These are phyloP conservation scores for Pollachius pollachius DNA, from an alignment of 2,113 vertebrate species.

Conservation along the genomic window DNA sequence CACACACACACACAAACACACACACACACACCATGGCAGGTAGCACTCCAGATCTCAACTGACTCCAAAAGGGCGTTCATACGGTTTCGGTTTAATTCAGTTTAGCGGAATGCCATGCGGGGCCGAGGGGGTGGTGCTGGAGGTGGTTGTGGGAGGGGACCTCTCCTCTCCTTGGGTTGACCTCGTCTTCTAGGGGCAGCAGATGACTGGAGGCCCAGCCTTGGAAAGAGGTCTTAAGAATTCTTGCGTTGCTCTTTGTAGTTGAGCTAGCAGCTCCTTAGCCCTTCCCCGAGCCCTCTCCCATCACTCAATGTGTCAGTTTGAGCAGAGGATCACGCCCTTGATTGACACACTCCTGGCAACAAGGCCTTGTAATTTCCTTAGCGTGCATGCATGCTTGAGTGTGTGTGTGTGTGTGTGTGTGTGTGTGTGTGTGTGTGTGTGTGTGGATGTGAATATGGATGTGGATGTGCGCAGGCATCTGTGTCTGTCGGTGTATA, in stretches of 20 bases:
- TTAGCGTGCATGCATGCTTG: conserved; percentile 41
- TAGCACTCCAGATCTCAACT: too few relatives aligned
- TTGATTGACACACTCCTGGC: conserved; percentile 67
- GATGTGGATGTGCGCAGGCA: not conserved
- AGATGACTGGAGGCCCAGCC: conserved; percentile 40
- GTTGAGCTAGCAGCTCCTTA: conserved; percentile 62
- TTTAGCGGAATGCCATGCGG: conserved; percentile 30
- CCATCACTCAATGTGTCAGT: conserved; percentile 69
- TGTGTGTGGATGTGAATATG: not conserved
- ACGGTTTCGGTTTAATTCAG: conserved; percentile 13
- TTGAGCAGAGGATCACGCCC: conserved; percentile 49
- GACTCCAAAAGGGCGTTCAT: too few relatives aligned
- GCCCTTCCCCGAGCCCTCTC: conserved; percentile 52
- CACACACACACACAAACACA: conserved; percentile 1
- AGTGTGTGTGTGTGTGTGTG: conserved; percentile 4
- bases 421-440: conserved; percentile 44
- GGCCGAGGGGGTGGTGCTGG: not conserved
- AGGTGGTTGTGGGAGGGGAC: too few relatives aligned
- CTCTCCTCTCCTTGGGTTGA: conserved; percentile 39
- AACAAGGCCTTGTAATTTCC: conserved; percentile 54
- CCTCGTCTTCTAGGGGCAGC: conserved; percentile 47
- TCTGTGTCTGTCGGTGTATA: not conserved
- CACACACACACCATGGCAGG: not conserved
- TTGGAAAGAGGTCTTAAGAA: conserved; percentile 55
- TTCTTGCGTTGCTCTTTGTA: conserved; percentile 65